Evolutionary conservation across 2,113 vertebrate genomes (phyloP), one percentile per base, ranked within the genome.

Genomic region (Pungitius pungitius): DNA sequence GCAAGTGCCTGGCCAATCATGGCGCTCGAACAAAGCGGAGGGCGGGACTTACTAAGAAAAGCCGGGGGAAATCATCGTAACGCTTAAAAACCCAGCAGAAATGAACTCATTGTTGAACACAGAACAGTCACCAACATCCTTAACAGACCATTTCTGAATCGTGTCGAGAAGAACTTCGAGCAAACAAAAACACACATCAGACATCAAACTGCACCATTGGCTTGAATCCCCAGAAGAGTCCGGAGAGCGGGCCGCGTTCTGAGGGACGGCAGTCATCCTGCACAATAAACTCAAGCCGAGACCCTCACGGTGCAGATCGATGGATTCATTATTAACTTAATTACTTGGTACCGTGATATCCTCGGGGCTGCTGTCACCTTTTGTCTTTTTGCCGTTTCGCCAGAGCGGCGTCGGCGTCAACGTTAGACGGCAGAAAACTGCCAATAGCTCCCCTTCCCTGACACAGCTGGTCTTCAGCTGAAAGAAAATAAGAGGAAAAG

Each of bases 251-350:
- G 77, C 73, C 72, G 80, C 69, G 77, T 85, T 83, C 69, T 69
- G 30, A n/a, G 80, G 70, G 71, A 87, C 75, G 68, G 70, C 82
- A 70, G 57, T 77, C 80, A 78, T 85, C 79, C 82, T 65, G 73
- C 71, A 81, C 78, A 85, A 89, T 86, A 88, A 88, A 88, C 74
- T 66, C 72, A 69, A 58, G 17, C 1, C 1, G 40, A 79, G 83
- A 81, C 72, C 80, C 71, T 55, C 55, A 39, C 33, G 18, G 75
- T 55, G 66, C 69, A 73, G 90, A 92, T 92, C 88, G 43, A 93
- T 92, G 81, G 13, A 75, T 89, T 89, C 82, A 91, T 90, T 87
- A 92, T 86, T 73, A 87, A 77, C 78, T 75, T 85, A 77, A 89
- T 86, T 88, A 85, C 85, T 58, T 52, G 75, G 85, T 75, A 69